These are phyloP conservation scores for Naso thynnoides DNA, from an alignment of 2,797 vertebrate genomes.

Conservation along the genomic window DNA sequence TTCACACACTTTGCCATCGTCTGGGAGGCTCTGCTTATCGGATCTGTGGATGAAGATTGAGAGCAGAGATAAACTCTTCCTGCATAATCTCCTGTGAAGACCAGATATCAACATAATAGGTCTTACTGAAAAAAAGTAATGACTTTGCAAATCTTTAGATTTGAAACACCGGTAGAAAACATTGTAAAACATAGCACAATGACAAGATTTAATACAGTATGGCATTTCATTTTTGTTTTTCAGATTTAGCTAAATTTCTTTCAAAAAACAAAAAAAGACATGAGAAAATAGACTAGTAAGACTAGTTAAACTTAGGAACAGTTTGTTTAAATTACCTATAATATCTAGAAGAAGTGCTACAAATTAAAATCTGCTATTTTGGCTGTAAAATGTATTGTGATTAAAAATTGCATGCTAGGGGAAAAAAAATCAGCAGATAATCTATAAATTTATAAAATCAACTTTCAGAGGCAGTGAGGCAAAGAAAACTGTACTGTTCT, in stretches of 20 bases:
- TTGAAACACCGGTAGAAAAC: not conserved
- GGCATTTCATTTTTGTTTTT: not conserved
- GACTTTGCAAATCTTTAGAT: too few relatives aligned
- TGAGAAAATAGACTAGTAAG: not conserved
- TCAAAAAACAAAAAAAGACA: not conserved
- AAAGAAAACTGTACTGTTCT: not conserved
- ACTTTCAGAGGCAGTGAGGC: not conserved
- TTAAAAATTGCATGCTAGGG: not conserved
- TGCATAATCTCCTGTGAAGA: not conserved
- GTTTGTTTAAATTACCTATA: not conserved
- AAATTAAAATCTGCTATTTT: not conserved
- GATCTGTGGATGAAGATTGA: slow-evolving; percentile 83
- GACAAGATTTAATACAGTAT: not conserved
- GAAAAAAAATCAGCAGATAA: not conserved
- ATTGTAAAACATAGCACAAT: not conserved
- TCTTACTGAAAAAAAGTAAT: too few relatives aligned
- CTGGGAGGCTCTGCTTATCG: slow-evolving; percentile 93
- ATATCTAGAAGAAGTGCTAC: not conserved
- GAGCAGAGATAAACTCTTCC: slow-evolving; percentile 25
- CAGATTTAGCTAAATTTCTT: not conserved
- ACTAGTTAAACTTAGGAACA: not conserved
- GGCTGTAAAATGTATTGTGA: not conserved
- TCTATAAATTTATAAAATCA: not conserved
- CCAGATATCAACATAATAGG: not conserved
- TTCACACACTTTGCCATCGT: slow-evolving; percentile 95